Evolutionary conservation across 1,140 invertebrate species (phyloP), one percentile per base, ranked within the genome.

Genomic region (Belonocnema kinseyi): DNA sequence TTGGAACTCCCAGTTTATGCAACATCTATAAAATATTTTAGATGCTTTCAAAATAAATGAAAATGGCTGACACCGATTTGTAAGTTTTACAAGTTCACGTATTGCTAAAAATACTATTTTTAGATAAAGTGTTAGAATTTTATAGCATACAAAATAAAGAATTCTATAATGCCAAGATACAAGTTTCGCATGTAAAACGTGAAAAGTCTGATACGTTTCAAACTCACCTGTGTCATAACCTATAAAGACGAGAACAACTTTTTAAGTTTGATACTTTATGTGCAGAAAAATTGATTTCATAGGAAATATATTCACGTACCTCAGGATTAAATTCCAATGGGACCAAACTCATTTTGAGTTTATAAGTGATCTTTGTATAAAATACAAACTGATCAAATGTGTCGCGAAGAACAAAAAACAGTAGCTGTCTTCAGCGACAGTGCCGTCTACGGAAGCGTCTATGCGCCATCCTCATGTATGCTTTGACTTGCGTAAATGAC

Each of bases 311-410:
- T 26, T 71, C 77, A 87, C 90, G 93, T 91, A 96, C 97, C 83
- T 98, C 97, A 1, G 97, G 97, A 91, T 98, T 98, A 0, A 97
- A 98, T 93, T 98, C 97, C 53, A 98, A 91, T 11, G 97, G 97
- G 77, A 97, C 91, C 94, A 95, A 96, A 86, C 91, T 88, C 88
- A 92, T 91, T 71, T 84, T 89, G 17, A 17, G 2, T 66, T 10
- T 13, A 33, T 40, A 3, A n/a, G 13, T 21, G 13, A 14, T 61
- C 1, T 66, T 16, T 40, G 33, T 66, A 40, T n/a, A 33, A 14
- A 66, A 66, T 21, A 21, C 17, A 4, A 21, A 21, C 40, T 46
- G 40, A 46, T 10, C 4, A 8, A 46, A 46, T 46, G 7, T 46
- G 40, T 46, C 2, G 40, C 40, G 10, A 10, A 46, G 8, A 46